Base-by-base conservation (phyloP, 2,888 invertebrate genomes). In the Melanostoma mellinum region DNA sequence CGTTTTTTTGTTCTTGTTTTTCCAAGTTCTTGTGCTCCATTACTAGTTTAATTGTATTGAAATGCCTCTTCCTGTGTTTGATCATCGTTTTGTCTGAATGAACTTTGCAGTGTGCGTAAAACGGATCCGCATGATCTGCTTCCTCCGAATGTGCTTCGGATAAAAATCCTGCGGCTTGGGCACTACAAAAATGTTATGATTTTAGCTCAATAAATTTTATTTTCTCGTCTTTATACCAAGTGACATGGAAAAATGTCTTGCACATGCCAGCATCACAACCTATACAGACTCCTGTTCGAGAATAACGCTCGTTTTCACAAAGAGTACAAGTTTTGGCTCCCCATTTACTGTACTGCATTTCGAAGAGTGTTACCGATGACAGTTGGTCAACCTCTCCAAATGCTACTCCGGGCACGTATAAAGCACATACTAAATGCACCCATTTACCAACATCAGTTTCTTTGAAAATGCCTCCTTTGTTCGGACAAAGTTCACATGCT, bases 221-320 rank as follows among this genome's bases (percentile, higher is more conserved):
- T n/a, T 30, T 61, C n/a, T 6, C 20, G 20, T 20, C 20, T 20
- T 20, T 20, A 69, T 92, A 96, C 96, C 99, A 99, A 8, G 99
- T 99, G 48, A 98, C 98, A 91, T 99, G 99, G 91, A 99, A 99
- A 92, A 96, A 98, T 0, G 96, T 97, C 89, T 97, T 95, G 92
- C 99, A 99, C 94, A 99, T 96, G 35, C 99, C 99, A 6, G 99
- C 99, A 92, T 99, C 99, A 92, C 99, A 99, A 82, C 97, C 96
- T 69, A 99, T 97, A 89, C 97, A 97, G 9, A 99, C 97, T 2
- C 99, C 99, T 0, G 98, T 97, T 36, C 98, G 93, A 6, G 97
- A 95, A 88, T 96, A 95, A 48, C 97, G 93, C 3, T 95, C 94
- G 90, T 99, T 98, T 85, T 95, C 95, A 90, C 99, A 99, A 8